Base-by-base conservation (phyloP, 2,888 invertebrate genomes). In the Microctonus hyperodae region DNA sequence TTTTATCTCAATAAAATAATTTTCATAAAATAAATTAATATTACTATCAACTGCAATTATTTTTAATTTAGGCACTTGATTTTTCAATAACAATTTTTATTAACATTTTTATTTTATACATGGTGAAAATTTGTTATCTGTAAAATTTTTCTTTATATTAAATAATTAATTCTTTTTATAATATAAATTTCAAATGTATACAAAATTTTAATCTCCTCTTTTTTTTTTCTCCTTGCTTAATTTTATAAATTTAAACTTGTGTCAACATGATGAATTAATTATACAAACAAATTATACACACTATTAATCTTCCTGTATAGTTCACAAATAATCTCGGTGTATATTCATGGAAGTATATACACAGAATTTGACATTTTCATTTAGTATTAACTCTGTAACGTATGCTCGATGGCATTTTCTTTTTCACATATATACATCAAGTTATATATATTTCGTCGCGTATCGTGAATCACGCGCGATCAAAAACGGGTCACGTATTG, bases 401-500 rank as follows among this genome's bases (percentile, higher is more conserved):
- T 50, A 58, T 61, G 61, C 31, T 28, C 48, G 7, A 50, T 51
- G 33, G 48, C 37, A 25, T 50, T 33, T 51, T 33, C 48, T 61
- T 61, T 61, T 51, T 44, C 22, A 55, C 40, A 64, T 31, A 40
- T 56, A 44, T 28, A 53, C 11, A 53, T 13, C 25, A 13, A 53
- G 23, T 25, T 53, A 13, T 22, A 16, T 48, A 51, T 23, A 13
- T 37, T 61, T 33, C 35, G 28, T 53, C 31, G 28, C 53, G 35
- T 53, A 65, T 65, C 65, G 65, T 65, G 65, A 65, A 65, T 65
- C 65, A 65, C 65, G 65, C 51, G 65, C 65, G 37, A 37, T 37
- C 40, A 20, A 53, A 59, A 65, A 50, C 65, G 59, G 59, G 65
- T 65, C 65, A 65, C 65, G 65, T 65, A 59, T 65, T 40, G 25